Conservation (phyloP, 2,797 vertebrate species). For the Synaphobranchus kaupii region DNA sequence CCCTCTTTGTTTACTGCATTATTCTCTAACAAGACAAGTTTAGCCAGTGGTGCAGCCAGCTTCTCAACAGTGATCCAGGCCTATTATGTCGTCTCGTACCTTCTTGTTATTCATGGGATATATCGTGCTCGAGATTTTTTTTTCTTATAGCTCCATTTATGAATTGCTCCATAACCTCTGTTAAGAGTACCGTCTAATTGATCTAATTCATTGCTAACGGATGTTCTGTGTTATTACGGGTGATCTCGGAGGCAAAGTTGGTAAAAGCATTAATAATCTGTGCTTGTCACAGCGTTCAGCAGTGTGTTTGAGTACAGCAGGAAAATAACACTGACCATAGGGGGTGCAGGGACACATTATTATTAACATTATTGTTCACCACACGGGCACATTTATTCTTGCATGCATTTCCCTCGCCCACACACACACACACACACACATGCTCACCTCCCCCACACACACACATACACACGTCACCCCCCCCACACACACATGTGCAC, state of each 20-base stretch:
- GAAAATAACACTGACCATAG: conserved; percentile 47
- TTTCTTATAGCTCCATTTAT: conserved; percentile 50
- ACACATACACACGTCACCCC: neutral
- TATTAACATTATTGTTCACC: conserved; percentile 49
- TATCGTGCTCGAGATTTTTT: conserved; percentile 46
- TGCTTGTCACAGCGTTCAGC: conserved; percentile 26
- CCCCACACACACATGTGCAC: no score
- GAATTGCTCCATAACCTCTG: conserved; percentile 58
- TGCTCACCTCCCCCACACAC: no score
- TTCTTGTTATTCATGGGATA: conserved; percentile 56
- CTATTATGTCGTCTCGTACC: conserved; percentile 50
- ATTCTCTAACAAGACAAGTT: conserved; percentile 25
- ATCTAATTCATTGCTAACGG: conserved; percentile 56
- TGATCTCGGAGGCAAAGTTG: conserved; percentile 57
- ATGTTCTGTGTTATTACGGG: conserved; percentile 59
- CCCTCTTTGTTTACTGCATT: neutral
- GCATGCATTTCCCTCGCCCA: neutral
- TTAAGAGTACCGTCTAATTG: conserved; percentile 58
- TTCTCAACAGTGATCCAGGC: conserved; percentile 34
- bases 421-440: neutral
- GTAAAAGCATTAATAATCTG: conserved; percentile 55
- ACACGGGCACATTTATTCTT: conserved; percentile 27
- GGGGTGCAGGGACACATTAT: conserved; percentile 53
- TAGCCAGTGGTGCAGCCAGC: neutral
- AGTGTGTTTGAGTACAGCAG: conserved; percentile 31